Evolutionary conservation across 2,113 vertebrate species (phyloP).

Genomic region (Bos taurus): DNA sequence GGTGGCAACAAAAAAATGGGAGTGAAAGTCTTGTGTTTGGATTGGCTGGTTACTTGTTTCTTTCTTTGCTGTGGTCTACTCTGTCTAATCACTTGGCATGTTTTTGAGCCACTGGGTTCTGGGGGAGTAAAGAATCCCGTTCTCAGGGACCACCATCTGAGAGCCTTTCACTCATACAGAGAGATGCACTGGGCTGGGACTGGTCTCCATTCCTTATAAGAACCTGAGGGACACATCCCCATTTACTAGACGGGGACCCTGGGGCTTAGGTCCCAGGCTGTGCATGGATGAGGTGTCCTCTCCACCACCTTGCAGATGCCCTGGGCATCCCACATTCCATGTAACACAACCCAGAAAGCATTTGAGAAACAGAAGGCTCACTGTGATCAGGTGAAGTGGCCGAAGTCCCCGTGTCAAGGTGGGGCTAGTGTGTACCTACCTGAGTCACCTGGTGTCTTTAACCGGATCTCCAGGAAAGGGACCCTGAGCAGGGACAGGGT

Average conservation of each 20-base stretch:
- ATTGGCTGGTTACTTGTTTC: neutral
- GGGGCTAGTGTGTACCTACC: neutral
- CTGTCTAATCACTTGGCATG: rapidly evolving
- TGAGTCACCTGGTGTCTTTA: neutral
- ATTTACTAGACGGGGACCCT: neutral
- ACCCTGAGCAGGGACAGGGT: neutral
- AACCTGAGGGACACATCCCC: neutral
- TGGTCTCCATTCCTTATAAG: neutral
- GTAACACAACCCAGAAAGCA: neutral
- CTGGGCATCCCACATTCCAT: rapidly evolving
- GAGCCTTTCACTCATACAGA: neutral
- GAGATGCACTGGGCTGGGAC: neutral
- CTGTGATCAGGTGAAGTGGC: neutral
- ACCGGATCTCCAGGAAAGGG: neutral
- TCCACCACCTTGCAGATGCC: neutral
- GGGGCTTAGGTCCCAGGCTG: neutral
- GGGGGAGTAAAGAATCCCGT: neutral
- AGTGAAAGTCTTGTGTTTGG: neutral
- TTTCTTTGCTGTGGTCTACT: neutral
- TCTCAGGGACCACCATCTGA: rapidly evolving
- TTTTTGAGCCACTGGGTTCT: neutral
- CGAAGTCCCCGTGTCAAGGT: neutral
- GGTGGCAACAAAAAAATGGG: neutral
- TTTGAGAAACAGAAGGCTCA: neutral
- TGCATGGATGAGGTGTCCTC: rapidly evolving